Base-by-base conservation (phyloP, 2,113 vertebrate species). In the Mastomys natalensis region DNA sequence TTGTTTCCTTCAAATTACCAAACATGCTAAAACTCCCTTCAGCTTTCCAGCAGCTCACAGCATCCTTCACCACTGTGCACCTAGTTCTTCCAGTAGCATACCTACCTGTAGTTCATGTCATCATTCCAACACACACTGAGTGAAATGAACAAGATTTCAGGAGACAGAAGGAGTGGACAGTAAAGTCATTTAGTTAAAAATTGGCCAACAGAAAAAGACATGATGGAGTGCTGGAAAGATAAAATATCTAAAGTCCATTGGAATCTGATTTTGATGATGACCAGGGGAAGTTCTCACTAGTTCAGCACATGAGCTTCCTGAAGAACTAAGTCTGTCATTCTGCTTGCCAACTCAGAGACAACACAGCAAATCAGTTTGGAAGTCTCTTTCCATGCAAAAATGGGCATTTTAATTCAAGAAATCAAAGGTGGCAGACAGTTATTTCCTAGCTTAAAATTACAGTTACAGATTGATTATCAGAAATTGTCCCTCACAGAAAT, bases 41-140 rank as follows among this genome's bases (percentile, higher is more conserved):
- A 29, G 10, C 0, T 3, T 37, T n/a, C 31, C 8, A 48, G 7
- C 5, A 4, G 31, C 1, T 13, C 6, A 11, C 0, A 43, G 2
- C 6, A 3, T 0, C 0, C 48, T 21, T 26, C 16, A 1, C 43
- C 17, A 7, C 13, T 2, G 13, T 21, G 7, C 0, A 85, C 24
- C n/a, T 29, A 4, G n/a, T 31, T 19, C 58, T 40, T 45, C 26
- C n/a, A 85, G 26, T 31, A 43, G 51, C 6, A 37, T 6, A 60
- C 21, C 7, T 60, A 24, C 37, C 53, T 26, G 2, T 16, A 51
- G 8, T 15, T 4, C 4, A 43, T 19, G 0, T 13, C 7, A 3
- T 55, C 48, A 53, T 87, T 45, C 40, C 26, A 2, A 31, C 3
- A 2, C 60, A 15, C 16, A 2, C 0, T 2, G 37, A 55, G n/a